Percentiles rank a stretch among this genome's conserved stretches.
Conservation (phyloP, 2,797 vertebrate species). For the Tragopan temminckii region DNA sequence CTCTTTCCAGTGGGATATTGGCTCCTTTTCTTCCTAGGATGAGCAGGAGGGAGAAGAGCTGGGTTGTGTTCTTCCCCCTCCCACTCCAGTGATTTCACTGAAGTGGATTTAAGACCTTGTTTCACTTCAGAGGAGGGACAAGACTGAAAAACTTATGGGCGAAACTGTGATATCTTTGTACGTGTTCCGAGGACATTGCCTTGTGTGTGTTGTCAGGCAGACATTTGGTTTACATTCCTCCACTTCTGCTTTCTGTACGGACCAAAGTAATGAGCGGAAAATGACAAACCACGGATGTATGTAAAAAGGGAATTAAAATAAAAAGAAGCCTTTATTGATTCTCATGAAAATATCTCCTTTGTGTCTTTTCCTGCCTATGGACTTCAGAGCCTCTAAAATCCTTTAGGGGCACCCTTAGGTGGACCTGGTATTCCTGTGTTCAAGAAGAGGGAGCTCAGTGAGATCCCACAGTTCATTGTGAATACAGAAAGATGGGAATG, state of each 20-base stretch:
- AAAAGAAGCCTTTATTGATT: conserved; percentile 46
- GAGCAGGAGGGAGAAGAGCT: not conserved
- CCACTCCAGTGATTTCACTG: not conserved
- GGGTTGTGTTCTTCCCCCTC: not conserved
- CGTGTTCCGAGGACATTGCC: not conserved
- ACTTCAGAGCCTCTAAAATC: not conserved
- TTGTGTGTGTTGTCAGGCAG: conserved; percentile 41
- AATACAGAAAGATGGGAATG: not conserved
- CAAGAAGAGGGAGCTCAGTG: not conserved
- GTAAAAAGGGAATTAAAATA: conserved; percentile 72
- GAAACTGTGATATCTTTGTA: not conserved
- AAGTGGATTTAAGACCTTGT: not conserved
- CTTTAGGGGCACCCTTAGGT: fast-evolving
- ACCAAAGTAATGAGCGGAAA: conserved; percentile 51
- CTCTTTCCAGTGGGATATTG: fast-evolving
- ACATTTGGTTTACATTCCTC: conserved; percentile 60
- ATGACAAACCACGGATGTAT: conserved; percentile 42
- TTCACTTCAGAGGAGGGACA: not conserved
- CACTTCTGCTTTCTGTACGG: conserved; percentile 58
- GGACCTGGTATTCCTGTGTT: not conserved
- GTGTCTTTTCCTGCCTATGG: not conserved
- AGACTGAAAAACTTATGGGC: fast-evolving
- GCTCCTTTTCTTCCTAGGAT: not conserved
- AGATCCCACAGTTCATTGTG: not conserved
- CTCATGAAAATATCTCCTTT: not conserved